Percentiles rank a stretch among this genome's conserved stretches.
These are phyloP conservation scores for Sebastes aleutianus DNA, from an alignment of 2,797 vertebrate species.

Conservation along the genomic window DNA sequence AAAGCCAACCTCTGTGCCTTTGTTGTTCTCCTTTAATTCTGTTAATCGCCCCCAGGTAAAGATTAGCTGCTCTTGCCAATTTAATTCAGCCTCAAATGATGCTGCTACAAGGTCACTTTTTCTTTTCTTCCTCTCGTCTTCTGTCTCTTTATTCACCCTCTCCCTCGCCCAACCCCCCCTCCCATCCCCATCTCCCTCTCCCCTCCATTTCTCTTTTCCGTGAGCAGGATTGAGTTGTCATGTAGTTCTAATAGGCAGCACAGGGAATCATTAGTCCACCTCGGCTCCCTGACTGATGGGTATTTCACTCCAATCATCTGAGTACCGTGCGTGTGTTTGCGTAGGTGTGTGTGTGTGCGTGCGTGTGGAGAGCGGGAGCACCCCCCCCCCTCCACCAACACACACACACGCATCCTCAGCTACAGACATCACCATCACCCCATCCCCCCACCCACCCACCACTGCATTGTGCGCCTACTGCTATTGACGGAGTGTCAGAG, in stretches of 20 bases:
- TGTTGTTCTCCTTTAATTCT: conserved; percentile 92
- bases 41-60: conserved; percentile 97
- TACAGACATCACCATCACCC: conserved; percentile 22
- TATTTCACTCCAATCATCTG: conserved; percentile 99
- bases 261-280: conserved; percentile 98
- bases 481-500: conserved; percentile 98
- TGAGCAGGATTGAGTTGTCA: conserved; percentile 99
- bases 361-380: background rate
- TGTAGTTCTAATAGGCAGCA: conserved; percentile 99
- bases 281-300: conserved; percentile 97
- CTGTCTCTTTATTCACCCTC: conserved; percentile 45
- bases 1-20: conserved; percentile 77
- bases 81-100: conserved; percentile 97
- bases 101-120: conserved; percentile 92
- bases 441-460: conserved; percentile 9
- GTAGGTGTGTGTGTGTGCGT: conserved; percentile 42
- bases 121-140: conserved; percentile 65
- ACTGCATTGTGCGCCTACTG: conserved; percentile 83
- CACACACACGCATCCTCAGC: background rate
- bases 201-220: conserved; percentile 72
- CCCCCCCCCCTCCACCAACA: background rate
- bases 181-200: conserved; percentile 42
- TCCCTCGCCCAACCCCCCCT: background rate
- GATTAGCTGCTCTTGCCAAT: conserved; percentile 98
- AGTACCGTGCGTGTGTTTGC: conserved; percentile 68